phyloP scores from a whole-genome alignment of 2,797 vertebrate species.

The Sarcophilus harrisii region DNA sequence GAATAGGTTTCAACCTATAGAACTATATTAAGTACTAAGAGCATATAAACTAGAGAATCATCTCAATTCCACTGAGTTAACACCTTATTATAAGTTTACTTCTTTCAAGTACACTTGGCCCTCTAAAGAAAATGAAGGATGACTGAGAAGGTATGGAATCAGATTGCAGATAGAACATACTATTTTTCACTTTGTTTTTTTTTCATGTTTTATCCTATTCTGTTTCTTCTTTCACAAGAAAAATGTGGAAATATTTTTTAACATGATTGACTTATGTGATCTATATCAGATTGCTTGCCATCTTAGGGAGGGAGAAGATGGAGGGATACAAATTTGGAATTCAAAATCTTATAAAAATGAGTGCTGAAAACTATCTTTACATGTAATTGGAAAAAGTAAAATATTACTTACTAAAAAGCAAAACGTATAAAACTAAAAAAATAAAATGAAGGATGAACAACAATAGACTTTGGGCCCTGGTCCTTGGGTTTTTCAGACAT shows the following conservation, averaged over 20 bases:
- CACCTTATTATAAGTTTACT: too few relatives aligned
- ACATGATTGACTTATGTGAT: background rate
- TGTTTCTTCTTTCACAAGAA: background rate
- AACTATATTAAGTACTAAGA: too few relatives aligned
- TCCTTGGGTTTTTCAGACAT: background rate
- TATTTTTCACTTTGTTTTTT: background rate
- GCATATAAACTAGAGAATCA: too few relatives aligned
- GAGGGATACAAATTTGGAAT: background rate
- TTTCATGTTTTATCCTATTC: background rate
- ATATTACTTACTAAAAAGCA: background rate
- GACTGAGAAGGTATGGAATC: background rate
- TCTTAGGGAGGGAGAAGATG: background rate
- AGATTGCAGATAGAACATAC: background rate
- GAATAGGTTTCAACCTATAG: too few relatives aligned
- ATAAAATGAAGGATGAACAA: background rate
- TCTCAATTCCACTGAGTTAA: too few relatives aligned
- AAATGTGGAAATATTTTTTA: background rate
- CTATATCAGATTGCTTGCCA: background rate
- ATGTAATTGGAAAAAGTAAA: background rate
- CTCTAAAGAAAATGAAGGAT: background rate
- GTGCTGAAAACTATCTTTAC: background rate
- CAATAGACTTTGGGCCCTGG: background rate
- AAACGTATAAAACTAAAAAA: background rate
- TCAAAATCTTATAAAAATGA: background rate
- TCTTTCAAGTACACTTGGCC: too few relatives aligned